Conservation (phyloP, 2,888 invertebrate genomes). For the Mesorhabditis belari region DNA sequence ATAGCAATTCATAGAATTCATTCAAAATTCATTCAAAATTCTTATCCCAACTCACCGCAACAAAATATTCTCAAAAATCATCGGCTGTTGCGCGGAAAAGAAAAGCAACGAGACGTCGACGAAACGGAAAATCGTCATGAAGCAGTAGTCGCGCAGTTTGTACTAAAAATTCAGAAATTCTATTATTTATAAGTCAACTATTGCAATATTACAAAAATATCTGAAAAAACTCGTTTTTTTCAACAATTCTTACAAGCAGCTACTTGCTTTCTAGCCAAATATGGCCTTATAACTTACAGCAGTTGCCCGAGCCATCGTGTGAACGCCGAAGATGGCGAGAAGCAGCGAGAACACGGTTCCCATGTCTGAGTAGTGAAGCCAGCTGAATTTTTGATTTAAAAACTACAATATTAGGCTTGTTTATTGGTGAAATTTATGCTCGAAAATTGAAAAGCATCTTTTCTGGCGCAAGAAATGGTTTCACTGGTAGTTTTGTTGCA, state of each 20-base stretch:
- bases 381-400: too few species aligned
- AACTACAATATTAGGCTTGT: too few species aligned
- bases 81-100: slow-evolving; percentile 50
- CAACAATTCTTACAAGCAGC: background rate
- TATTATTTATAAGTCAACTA: too few species aligned
- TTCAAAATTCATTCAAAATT: too few species aligned
- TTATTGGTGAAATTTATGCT: too few species aligned
- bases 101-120: slow-evolving; percentile 49
- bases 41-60: slow-evolving; percentile 12
- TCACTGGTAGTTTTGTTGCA: too few species aligned
- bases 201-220: too few species aligned
- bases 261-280: background rate
- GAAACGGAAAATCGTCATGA: slow-evolving; percentile 50
- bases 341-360: slow-evolving; percentile 43
- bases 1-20: background rate
- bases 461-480: too few species aligned
- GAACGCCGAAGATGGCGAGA: slow-evolving; percentile 49
- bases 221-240: background rate
- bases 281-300: slow-evolving; percentile 20
- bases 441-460: too few species aligned
- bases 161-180: slow-evolving; percentile 30
- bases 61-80: slow-evolving; percentile 48
- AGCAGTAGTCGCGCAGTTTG: slow-evolving; percentile 44
- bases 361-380: slow-evolving; percentile 44
- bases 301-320: slow-evolving; percentile 44